Evolutionary conservation across 2,888 invertebrate species (phyloP), one percentile per base, ranked within the genome.

Genomic region (Lithophane leautieri): DNA sequence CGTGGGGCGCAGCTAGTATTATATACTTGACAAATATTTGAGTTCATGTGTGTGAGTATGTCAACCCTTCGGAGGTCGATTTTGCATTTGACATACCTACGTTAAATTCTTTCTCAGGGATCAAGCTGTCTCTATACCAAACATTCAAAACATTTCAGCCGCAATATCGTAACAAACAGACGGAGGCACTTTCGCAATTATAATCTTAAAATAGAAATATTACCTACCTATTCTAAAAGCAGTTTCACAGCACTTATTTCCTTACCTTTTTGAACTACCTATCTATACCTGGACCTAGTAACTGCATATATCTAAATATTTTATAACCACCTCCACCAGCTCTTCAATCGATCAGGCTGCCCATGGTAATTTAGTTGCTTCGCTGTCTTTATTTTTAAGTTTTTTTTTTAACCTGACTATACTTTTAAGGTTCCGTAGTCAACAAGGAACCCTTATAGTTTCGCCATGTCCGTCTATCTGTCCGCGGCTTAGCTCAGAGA

Each of bases 241-340:
- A 12, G 7, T 60, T 60, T 22, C 6, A 34, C 22, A 6, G 16
- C 40, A 25, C n/a, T 68, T 8, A 28, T 14, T 28, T n/a, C 12
- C n/a, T 2, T 8, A 44, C 0, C 4, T 1, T 44, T 69, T n/a
- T 8, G 12, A 70, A 9, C 47, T 14, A 3, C 14, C 12, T 44
- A 28, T 34, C 34, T 50, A 44, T 12, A 44, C 14, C 14, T 44
- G 12, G 44, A 14, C 50, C 8, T 22, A 28, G 22, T 34, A 78
- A 71, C 79, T 72, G 73, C 73, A 77, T 25, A 77, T 25, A 11
- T 25, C 25, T 79, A 14, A 79, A 79, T 79, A 73, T 56, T 79
- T 50, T 50, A 73, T 25, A 16, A 6, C 16, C 22, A 42, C 54
- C 28, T 34, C 47, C 25, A 79, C 12, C 16, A 68, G 42, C 3